Evolutionary conservation across 2,113 vertebrate genomes (phyloP), one percentile per base, ranked within the genome.

Genomic region (Stigmatopora argus): DNA sequence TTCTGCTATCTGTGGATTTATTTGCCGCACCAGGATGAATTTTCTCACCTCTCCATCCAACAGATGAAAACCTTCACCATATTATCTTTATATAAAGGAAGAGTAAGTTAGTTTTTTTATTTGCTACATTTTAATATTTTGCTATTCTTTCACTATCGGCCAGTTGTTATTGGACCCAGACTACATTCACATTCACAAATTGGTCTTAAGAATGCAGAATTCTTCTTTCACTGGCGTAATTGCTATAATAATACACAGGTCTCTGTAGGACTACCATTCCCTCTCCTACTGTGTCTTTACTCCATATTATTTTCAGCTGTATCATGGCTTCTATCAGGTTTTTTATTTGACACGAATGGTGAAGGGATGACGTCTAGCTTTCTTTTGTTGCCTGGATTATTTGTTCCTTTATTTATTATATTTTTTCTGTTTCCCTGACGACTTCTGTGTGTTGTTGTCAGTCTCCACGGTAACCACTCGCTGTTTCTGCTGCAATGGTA

Each of bases 361-460:
- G 51, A 62, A 35, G 64, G 68, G 67, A 21, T 61, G 57, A 15
- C 60, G 66, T 84, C 70, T 81, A 78, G 73, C 74, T 87, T 88
- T 89, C 71, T 78, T 88, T 90, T 87, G 79, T 88, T 85, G n/a
- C 77, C 63, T 56, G 77, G 80, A 81, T 85, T 87, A 85, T 88
- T 89, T 88, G 85, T 90, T 86, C 83, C 77, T 85, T 89, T 80
- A 89, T 87, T 88, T 86, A 86, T 90, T 88, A 89, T 89, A 88
- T 89, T 90, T 90, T 90, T 90, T 88, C 87, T 90, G 86, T 91
- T 90, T 91, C 87, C 88, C 88, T 90, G 89, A 90, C 83, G 87
- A 91, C 89, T 88, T 90, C 87, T 90, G 86, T 90, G 87, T 88
- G 90, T 91, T 91, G 88, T 91, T 89, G 89, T 91, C 89, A 90